Evolutionary conservation across 2,797 vertebrate species (phyloP), one percentile per base, ranked within the genome.

Genomic region (Picus viridis): DNA sequence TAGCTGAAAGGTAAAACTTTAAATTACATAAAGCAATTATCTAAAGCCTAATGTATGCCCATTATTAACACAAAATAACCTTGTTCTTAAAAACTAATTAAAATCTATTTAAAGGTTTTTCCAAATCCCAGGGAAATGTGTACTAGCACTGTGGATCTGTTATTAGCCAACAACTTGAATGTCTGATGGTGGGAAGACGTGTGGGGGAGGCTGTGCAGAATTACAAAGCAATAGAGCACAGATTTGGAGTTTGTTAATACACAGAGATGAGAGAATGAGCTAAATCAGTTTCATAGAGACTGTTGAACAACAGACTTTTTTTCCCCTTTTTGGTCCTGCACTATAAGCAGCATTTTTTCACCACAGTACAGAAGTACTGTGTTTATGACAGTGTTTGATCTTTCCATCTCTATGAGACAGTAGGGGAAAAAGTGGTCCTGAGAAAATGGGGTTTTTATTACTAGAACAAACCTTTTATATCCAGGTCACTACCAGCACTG

Each of bases 31-130:
- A 97, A 98, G 96, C 92, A 97, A 98, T 98, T 98, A 98, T 98
- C 96, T 98, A 94, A 97, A 98, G 96, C 93, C 92, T 96, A 97
- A 97, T 97, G 86, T 91, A 96, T 96, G 97, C 94, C 93, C 93
- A 94, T 98, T 98, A 98, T 98, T 98, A 98, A 97, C 97, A 98
- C 96, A 98, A 96, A 98, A 98, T 98, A 97, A 97, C 96, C 93
- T 96, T 97, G 95, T 97, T 98, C 96, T 97, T 97, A 97, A 96
- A 97, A 97, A 97, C 74, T 94, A 97, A 96, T 97, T 97, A 97
- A 97, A 97, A 96, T 95, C 94, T 97, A 96, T 98, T 97, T 97
- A 97, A 97, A 96, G 91, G 91, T 87, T 97, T 98, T 97, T 97
- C 96, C 96, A 97, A 96, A 97, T 97, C 96, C 91, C 88, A 86